phyloP scores from a whole-genome alignment of 2,113 vertebrate species.

The Orthonyx spaldingii region DNA sequence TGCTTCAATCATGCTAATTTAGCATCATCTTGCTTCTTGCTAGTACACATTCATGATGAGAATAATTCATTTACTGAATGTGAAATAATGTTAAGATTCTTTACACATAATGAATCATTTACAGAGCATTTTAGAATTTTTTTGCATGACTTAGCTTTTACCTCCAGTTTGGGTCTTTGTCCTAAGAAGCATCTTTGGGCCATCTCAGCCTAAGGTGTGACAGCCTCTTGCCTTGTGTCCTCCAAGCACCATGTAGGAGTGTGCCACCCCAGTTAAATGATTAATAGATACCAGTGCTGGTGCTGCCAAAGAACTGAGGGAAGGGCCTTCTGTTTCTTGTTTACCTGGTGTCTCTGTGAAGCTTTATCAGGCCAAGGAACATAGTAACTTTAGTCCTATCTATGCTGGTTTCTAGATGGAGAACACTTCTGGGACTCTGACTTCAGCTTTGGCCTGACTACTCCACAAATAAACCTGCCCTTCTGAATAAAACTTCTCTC shows the following conservation, averaged over 20 bases:
- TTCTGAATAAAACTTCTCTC: neutral
- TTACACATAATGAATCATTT: neutral
- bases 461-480: neutral
- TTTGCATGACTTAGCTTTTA: neutral
- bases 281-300: neutral
- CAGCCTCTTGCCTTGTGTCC: neutral
- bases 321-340: neutral
- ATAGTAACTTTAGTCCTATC: neutral
- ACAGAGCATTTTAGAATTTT: neutral
- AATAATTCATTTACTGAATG: neutral
- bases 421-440: neutral
- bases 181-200: neutral
- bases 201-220: neutral
- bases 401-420: neutral
- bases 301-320: neutral
- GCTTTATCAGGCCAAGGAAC: neutral
- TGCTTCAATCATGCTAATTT: neutral
- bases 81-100: neutral
- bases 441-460: neutral
- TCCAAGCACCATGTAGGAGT: neutral
- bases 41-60: neutral
- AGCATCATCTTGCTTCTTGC: neutral
- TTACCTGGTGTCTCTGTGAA: neutral
- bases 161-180: neutral
- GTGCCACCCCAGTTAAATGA: neutral